A percentile compares a stretch with the other conserved stretches of the same genome.
These are phyloP conservation scores for Oligia latruncula DNA, from an alignment of 2,888 invertebrate genomes.

Conservation along the genomic window DNA sequence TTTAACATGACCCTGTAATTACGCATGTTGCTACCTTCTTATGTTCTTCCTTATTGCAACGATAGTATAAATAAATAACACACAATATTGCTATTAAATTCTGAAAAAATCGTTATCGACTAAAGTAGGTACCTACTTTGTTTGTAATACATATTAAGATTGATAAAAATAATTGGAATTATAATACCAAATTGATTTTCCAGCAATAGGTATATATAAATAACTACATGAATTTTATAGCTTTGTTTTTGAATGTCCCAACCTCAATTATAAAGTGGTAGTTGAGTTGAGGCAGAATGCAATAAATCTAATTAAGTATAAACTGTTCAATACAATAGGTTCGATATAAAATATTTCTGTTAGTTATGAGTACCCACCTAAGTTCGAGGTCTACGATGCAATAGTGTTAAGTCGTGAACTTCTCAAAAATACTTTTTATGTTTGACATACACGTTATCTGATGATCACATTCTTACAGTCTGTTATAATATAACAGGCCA, in stretches of 20 bases:
- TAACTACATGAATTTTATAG: not conserved
- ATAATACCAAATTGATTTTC: constrained; percentile 48
- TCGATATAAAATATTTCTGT: not conserved
- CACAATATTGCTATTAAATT: not conserved
- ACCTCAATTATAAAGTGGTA: not conserved
- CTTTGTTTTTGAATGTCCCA: constrained; percentile 6
- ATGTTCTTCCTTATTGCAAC: constrained; percentile 1
- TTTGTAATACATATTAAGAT: not conserved
- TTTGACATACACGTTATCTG: not conserved
- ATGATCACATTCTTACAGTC: not conserved
- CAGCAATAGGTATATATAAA: not conserved
- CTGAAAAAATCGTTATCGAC: constrained; percentile 8
- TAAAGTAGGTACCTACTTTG: not conserved
- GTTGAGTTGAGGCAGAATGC: not conserved
- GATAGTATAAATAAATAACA: not conserved
- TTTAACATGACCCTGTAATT: not conserved
- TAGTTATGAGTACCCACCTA: not conserved
- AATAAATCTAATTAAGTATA: not conserved
- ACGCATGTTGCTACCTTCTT: not conserved
- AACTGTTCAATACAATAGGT: not conserved
- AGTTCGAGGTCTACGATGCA: not conserved
- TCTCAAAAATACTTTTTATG: not conserved
- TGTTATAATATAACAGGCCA: not conserved
- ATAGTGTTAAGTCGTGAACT: not conserved
- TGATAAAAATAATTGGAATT: constrained; percentile 31